These are phyloP conservation scores for Xenus cinereus DNA, from an alignment of 2,113 vertebrate species.

Conservation along the genomic window DNA sequence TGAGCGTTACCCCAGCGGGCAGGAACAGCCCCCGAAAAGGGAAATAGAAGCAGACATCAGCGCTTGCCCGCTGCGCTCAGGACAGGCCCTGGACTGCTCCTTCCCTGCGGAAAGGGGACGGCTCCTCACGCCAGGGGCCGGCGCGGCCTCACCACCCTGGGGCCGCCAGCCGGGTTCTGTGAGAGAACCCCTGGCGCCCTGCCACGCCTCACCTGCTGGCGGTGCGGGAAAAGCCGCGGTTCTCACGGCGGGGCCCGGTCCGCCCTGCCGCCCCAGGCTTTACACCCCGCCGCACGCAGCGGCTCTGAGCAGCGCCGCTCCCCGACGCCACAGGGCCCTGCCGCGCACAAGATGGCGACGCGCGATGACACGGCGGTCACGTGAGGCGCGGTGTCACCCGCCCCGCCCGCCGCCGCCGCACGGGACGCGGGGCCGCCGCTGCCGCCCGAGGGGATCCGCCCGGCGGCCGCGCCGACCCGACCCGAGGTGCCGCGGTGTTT, in stretches of 20 bases:
- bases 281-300: no score
- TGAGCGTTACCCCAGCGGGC: rapidly evolving
- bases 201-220: no score
- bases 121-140: rapidly evolving
- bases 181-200: no score
- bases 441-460: neutral
- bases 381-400: neutral
- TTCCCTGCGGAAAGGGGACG: neutral
- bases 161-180: no score
- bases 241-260: no score
- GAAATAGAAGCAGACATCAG: neutral
- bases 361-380: neutral
- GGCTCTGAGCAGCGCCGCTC: no score
- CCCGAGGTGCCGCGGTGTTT: neutral
- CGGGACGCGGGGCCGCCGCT: neutral
- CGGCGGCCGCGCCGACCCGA: neutral
- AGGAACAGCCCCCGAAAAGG: neutral
- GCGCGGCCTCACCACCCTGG: neutral
- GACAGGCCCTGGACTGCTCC: rapidly evolving
- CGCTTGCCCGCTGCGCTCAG: neutral
- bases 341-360: constrained; percentile 2
- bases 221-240: neutral
- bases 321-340: no score
- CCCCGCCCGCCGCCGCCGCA: neutral
- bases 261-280: no score